Base-by-base conservation (phyloP, 2,888 invertebrate species). In the Meandrusa payeni region DNA sequence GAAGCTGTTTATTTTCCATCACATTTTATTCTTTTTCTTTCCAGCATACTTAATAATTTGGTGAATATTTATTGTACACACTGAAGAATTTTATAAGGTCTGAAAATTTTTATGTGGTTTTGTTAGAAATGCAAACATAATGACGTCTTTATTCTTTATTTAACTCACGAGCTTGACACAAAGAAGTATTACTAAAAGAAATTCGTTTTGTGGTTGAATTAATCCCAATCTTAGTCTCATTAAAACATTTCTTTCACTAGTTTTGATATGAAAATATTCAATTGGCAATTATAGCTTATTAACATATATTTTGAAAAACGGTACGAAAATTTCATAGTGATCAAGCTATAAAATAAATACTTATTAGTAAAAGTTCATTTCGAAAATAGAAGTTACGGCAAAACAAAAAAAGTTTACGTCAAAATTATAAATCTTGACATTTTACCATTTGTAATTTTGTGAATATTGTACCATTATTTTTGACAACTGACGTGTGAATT, bases 1-100 rank as follows among this genome's bases (percentile, higher is more conserved):
- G 71, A 64, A 63, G 61, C 66, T 75, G 69, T 67, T 81, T 83
- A 83, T 76, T 76, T 82, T 85, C 86, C 86, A 87, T 87, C 69
- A 85, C 86, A 83, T 80, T 72, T 75, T 76, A 78, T 72, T 81
- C 71, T 79, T 59, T 66, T 79, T 68, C 67, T 77, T 52, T 69
- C 70, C 60, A 75, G 73, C 81, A 86, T 83, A 83, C 64, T 78
- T 83, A 64, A 36, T 41, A 48, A 31, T 38, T 47, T 33, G 17
- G 9, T 6, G 28, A 15, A 5, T 15, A 19, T 28, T 19, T 24
- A 20, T 36, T 29, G 7, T 9, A 22, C 31, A 41, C 13, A 32
- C 24, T 15, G 26, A 24, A 34, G 15, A 34, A 32, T 36, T 41
- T 31, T 31, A 15, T 38, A 19, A 31, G 7, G 5, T 19, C 13